phyloP scores from a whole-genome alignment of 2,888 invertebrate species.

The Apamea anceps region DNA sequence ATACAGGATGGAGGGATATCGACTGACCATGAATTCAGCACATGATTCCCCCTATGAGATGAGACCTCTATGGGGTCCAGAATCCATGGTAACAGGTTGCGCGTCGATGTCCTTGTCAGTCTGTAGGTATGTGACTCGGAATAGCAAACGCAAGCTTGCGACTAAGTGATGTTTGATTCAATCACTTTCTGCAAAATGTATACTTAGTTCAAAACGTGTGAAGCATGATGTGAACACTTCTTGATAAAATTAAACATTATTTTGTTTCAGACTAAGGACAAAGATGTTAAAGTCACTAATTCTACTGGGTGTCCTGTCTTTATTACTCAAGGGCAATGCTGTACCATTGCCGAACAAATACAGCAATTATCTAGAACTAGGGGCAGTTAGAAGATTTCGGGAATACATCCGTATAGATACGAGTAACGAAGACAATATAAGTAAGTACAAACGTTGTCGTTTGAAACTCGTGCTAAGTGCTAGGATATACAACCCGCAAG shows the following conservation, averaged over 20 bases:
- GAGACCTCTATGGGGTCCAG: too few species aligned
- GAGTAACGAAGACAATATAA: constrained; percentile 68
- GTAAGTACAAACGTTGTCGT: constrained; percentile 33
- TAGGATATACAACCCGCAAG: not conserved
- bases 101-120: not conserved
- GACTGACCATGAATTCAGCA: not conserved
- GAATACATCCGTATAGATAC: constrained; percentile 79
- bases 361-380: constrained; percentile 39
- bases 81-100: not conserved
- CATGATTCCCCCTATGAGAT: not conserved
- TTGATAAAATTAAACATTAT: not conserved
- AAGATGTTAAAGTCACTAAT: constrained; percentile 46
- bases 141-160: not conserved
- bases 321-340: constrained; percentile 19
- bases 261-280: constrained; percentile 24
- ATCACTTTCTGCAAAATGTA: not conserved
- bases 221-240: not conserved
- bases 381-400: constrained; percentile 70
- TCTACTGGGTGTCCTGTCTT: constrained; percentile 14
- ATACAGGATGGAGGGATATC: not conserved
- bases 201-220: not conserved
- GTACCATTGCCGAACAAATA: constrained; percentile 44
- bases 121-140: not conserved
- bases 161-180: not conserved
- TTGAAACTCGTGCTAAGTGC: not conserved